Percentiles rank a stretch among this genome's conserved stretches.
These are phyloP conservation scores for Dryobates pubescens DNA, from an alignment of 2,797 vertebrate genomes.

Conservation along the genomic window DNA sequence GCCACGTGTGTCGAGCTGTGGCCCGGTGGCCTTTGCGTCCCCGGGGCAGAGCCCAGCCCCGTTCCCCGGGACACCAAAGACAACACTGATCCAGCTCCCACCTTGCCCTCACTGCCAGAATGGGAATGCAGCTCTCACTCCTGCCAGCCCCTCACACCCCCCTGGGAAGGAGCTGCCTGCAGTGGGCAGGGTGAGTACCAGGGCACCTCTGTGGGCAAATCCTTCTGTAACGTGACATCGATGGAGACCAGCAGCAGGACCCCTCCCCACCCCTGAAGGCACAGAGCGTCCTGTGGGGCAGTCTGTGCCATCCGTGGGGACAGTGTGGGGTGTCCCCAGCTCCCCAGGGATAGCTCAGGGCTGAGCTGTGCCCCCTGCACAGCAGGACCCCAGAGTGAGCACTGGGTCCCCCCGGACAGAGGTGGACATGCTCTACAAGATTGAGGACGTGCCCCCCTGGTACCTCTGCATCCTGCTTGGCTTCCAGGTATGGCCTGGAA, in stretches of 20 bases:
- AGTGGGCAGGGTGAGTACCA: neutral
- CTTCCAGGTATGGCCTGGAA: constrained; percentile 85
- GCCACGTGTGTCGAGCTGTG: fast-evolving
- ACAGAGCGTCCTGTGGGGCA: neutral
- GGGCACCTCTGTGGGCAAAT: neutral
- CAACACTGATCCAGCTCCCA: neutral
- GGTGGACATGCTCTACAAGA: constrained; percentile 93
- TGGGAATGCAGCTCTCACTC: neutral
- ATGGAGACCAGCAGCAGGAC: neutral
- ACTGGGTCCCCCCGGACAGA: neutral
- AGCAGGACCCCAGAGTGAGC: neutral
- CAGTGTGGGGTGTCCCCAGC: fast-evolving
- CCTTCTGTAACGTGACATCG: fast-evolving
- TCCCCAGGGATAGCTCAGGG: fast-evolving
- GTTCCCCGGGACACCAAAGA: neutral
- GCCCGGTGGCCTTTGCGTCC: fast-evolving
- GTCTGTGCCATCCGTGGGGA: neutral
- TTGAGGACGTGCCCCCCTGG: constrained; percentile 95
- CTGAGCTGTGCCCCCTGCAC: neutral
- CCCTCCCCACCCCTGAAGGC: neutral
- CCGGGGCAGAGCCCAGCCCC: neutral
- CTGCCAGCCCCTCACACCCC: fast-evolving
- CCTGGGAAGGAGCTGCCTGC: neutral
- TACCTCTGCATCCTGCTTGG: constrained; percentile 93
- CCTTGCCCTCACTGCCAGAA: constrained; percentile 14